phyloP scores from a whole-genome alignment of 2,113 vertebrate species.

The Xiphophorus hellerii region DNA sequence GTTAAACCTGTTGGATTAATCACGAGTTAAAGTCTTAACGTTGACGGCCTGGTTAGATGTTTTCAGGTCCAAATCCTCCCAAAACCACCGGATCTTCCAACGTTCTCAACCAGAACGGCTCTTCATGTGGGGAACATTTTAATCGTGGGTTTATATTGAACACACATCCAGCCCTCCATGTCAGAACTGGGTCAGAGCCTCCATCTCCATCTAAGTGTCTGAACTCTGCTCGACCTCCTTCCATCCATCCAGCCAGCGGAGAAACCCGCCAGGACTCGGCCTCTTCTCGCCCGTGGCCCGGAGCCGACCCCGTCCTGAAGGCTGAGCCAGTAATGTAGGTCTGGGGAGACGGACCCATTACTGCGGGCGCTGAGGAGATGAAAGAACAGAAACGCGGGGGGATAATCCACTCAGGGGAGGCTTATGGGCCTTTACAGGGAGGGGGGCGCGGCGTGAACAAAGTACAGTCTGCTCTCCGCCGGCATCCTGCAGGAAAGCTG shows the following conservation, averaged over 20 bases:
- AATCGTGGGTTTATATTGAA: background rate
- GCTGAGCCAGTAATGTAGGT: conserved; percentile 37
- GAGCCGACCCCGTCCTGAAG: conserved; percentile 35
- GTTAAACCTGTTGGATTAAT: background rate
- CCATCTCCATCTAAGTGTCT: conserved; percentile 4
- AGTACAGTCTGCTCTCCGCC: background rate
- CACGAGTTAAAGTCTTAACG: too few species aligned
- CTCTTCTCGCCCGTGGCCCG: conserved; percentile 32
- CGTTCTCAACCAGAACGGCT: background rate
- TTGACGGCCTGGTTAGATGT: background rate
- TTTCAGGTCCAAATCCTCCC: background rate
- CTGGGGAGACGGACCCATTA: conserved; percentile 19
- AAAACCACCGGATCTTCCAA: background rate
- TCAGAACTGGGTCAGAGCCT: conserved; percentile 15
- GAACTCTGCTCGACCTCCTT: conserved; percentile 24
- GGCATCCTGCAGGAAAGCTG: background rate
- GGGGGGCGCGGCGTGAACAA: background rate
- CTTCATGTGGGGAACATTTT: background rate
- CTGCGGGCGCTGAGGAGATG: conserved; percentile 33
- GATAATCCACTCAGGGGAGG: conserved; percentile 58
- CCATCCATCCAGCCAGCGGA: background rate
- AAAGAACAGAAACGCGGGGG: conserved; percentile 56
- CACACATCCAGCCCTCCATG: background rate
- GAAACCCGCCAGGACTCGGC: conserved; percentile 41
- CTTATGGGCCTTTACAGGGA: conserved; percentile 37